Base-by-base conservation (phyloP, 2,888 invertebrate species). In the Zelleria hepariella region DNA sequence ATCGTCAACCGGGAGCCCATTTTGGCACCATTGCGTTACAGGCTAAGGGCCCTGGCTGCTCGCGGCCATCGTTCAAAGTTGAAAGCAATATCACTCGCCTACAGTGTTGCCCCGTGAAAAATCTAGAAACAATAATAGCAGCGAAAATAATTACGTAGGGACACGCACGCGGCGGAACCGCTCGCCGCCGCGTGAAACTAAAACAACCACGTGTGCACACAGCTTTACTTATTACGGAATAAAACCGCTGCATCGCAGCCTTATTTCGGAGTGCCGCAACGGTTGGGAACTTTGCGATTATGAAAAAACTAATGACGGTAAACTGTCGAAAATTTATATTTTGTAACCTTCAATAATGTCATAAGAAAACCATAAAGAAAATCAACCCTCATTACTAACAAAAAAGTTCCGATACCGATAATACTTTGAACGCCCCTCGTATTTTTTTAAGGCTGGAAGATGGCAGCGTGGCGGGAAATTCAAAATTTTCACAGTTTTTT, bases 161-260 rank as follows among this genome's bases (percentile, higher is more conserved):
- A 32, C 55, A 55, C 55, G 55, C 55, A 55, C 55, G 32, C 23
- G 18, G n/a, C 24, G 51, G 51, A 51, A 51, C 21, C 51, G 20
- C 54, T 15, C 23, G 26, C 24, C 23, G 26, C 24, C 32, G 32
- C 32, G 32, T 15, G 32, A 24, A 54, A 54, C 24, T 26, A 25
- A 54, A 54, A 54, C 26, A 18, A 54, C 21, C 51, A 51, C 51
- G 23, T 51, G 51, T 23, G 23, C 51, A 51, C 51, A 51, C 51
- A 51, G 24, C 54, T 54, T 54, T 25, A 54, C 54, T 54, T 54
- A 54, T 54, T 54, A 15, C 54, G 26, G 54, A 54, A 26, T 53
- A n/a, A 24, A 54, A 23, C 4, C 32, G 20, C 26, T 42, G 32
- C 55, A 27, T n/a, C 18, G 21, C 20, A 10, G 21, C 24, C 10